These are phyloP conservation scores for Hypotaenidia philippensis DNA, from an alignment of 2,797 vertebrate genomes.

Conservation along the genomic window DNA sequence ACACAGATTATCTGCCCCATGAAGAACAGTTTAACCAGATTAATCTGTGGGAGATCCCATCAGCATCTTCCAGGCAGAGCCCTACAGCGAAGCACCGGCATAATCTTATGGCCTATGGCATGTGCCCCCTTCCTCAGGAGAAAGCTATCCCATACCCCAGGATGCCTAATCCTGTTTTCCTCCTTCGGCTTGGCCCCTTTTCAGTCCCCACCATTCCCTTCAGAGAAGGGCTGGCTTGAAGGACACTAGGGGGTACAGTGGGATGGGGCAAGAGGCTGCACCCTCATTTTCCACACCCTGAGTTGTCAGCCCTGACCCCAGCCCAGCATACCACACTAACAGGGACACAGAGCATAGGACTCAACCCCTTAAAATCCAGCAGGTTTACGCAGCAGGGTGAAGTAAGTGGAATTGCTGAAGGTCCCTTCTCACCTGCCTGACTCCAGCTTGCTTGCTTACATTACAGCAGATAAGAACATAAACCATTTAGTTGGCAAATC, in stretches of 20 bases:
- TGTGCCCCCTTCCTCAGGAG: no score
- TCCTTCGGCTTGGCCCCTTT: neutral
- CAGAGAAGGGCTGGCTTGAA: neutral
- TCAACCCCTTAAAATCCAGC: neutral
- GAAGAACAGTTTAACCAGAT: slow-evolving; percentile 54
- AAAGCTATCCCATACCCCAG: neutral
- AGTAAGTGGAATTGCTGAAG: neutral
- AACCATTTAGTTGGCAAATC: neutral
- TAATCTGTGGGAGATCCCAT: slow-evolving; percentile 41
- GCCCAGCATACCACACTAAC: accelerated
- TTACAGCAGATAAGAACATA: slow-evolving; percentile 3
- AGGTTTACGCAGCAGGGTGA: neutral
- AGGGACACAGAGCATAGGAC: neutral
- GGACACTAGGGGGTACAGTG: accelerated
- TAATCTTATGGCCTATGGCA: neutral
- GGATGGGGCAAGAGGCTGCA: neutral
- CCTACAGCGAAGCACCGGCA: neutral
- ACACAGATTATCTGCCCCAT: neutral
- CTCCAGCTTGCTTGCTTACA: slow-evolving; percentile 1
- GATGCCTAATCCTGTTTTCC: neutral
- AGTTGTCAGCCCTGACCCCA: neutral
- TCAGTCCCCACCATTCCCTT: neutral
- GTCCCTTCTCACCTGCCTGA: neutral
- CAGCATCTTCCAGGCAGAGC: slow-evolving; percentile 9
- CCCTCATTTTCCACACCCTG: neutral